Evolutionary conservation across 1,140 invertebrate species (phyloP).

Genomic region (Orchestia grillus): DNA sequence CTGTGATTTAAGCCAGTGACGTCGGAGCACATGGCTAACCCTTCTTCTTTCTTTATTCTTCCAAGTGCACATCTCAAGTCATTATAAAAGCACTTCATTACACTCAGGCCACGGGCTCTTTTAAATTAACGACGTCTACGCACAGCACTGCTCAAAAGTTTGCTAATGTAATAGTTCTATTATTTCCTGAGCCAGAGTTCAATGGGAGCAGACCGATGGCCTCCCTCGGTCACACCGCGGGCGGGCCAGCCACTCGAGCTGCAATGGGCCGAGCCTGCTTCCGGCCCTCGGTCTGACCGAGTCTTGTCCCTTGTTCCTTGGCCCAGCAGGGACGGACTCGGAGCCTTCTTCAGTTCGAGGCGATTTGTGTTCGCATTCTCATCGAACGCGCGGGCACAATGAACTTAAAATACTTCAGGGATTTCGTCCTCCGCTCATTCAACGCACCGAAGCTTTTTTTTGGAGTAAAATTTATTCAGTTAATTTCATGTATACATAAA

Average conservation of each 20-base stretch:
- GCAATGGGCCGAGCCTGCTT: neutral
- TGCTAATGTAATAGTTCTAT: slow-evolving; percentile 2
- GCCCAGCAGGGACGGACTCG: no score
- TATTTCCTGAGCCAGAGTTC: neutral
- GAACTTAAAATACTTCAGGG: neutral
- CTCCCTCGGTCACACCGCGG: neutral
- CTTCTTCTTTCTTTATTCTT: neutral
- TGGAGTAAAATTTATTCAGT: neutral
- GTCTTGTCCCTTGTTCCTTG: neutral
- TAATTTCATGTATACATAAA: neutral
- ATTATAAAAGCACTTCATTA: neutral
- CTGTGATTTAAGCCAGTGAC: neutral
- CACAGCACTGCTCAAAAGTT: neutral
- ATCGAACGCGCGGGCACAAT: neutral
- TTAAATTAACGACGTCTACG: neutral
- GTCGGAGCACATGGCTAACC: no score
- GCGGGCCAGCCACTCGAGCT: no score
- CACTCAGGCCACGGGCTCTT: neutral
- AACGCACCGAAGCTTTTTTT: neutral
- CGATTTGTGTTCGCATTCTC: neutral
- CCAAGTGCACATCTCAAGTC: neutral
- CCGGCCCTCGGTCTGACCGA: neutral
- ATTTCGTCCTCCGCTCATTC: neutral
- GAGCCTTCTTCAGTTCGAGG: neutral
- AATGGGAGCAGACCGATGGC: neutral